Conservation (phyloP, 2,113 vertebrate species). For the Sus scrofa region T2T-Sscrofa CM000826.6:100280001-100280500, state of each 20-base stretch:
- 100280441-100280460: neutral
- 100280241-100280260: neutral
- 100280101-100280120: neutral
- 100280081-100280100: neutral
- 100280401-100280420: constrained; percentile 62
- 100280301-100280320: constrained; percentile 16
- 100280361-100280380: constrained; percentile 67
- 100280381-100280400: constrained; percentile 60
- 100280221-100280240: constrained; percentile 31
- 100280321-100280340: constrained; percentile 59
- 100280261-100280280: neutral
- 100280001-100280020: neutral
- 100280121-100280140: neutral
- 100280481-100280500: neutral
- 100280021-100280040: neutral
- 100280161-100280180: neutral
- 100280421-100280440: constrained; percentile 53
- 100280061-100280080: constrained; percentile 49
- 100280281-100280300: neutral
- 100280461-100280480: constrained; percentile 44
- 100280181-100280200: neutral
- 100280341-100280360: constrained; percentile 66
- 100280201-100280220: neutral
- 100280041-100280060: neutral
- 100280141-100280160: neutral